phyloP scores from a whole-genome alignment of 1,140 invertebrate species.

The Ooceraea biroi region DNA sequence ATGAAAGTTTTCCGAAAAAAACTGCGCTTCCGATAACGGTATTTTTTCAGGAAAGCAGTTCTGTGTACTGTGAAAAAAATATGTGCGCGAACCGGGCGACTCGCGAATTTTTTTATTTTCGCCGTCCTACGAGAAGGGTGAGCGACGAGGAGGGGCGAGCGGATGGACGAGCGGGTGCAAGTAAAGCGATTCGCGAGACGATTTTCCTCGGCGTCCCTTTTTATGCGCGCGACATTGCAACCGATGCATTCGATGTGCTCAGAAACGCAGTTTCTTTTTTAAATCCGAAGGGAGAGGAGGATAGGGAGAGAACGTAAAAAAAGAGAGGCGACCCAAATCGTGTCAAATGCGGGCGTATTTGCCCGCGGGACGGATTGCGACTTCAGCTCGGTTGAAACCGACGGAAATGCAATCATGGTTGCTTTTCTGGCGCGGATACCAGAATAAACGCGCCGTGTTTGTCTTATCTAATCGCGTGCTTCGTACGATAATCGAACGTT shows the following conservation, averaged over 20 bases:
- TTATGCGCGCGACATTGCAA: slow-evolving; percentile 28
- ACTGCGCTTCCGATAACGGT: slow-evolving; percentile 48
- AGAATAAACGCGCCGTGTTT: background rate
- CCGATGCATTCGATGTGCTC: slow-evolving; percentile 33
- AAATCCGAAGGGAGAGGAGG: slow-evolving; percentile 1
- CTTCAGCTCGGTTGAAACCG: slow-evolving; percentile 23
- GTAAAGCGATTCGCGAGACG: slow-evolving; percentile 40
- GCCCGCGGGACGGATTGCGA: slow-evolving; percentile 38
- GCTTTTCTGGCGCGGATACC: background rate
- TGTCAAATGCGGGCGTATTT: slow-evolving; percentile 49
- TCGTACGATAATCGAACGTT: background rate
- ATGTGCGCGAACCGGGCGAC: slow-evolving; percentile 16
- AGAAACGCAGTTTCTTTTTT: slow-evolving; percentile 49
- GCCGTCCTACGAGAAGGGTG: slow-evolving; percentile 1
- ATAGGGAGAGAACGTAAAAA: background rate
- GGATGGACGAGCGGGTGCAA: background rate
- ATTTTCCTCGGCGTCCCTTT: slow-evolving; percentile 31
- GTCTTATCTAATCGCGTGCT: background rate
- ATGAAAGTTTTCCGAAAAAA: slow-evolving; percentile 52
- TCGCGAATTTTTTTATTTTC: slow-evolving; percentile 29
- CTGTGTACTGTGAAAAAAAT: slow-evolving; percentile 42
- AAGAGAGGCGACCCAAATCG: slow-evolving; percentile 50
- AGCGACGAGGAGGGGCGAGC: background rate
- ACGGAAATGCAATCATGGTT: slow-evolving; percentile 32
- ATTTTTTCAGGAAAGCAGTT: slow-evolving; percentile 52